Percentiles rank a stretch among this genome's conserved stretches.
Conservation (phyloP, 1,140 invertebrate genomes). For the Tetramorium alpestre region DNA sequence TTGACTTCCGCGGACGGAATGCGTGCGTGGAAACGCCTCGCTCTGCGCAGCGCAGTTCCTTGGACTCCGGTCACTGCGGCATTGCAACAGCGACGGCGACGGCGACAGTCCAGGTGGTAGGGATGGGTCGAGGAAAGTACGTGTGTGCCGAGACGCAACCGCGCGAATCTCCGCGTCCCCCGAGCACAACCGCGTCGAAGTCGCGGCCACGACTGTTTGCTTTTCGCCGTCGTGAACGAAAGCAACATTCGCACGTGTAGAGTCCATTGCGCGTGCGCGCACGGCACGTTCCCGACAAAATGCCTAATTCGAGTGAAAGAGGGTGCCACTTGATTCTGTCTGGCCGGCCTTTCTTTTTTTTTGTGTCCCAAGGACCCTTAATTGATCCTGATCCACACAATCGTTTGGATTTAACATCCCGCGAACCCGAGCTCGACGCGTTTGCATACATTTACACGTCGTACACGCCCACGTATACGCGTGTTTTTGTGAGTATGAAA, state of each 20-base stretch:
- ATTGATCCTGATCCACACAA: no score
- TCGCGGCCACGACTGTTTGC: conserved; percentile 57
- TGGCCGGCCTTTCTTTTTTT: not conserved
- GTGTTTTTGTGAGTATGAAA: no score
- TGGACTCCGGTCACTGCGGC: conserved; percentile 40
- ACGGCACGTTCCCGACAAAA: not conserved
- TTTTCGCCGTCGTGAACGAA: not conserved
- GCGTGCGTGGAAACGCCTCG: conserved; percentile 19
- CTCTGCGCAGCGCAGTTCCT: conserved; percentile 8
- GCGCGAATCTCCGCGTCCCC: conserved; percentile 4
- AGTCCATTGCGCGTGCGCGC: conserved; percentile 6
- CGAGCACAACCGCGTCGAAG: conserved; percentile 19
- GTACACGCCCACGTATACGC: no score
- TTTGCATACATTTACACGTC: no score
- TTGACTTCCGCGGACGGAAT: not conserved
- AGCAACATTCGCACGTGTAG: conserved; percentile 8
- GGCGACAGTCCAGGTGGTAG: not conserved
- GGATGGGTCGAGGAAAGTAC: conserved; percentile 51
- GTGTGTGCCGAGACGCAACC: not conserved
- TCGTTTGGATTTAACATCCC: no score
- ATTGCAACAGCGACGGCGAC: conserved; percentile 31
- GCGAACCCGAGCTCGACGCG: no score
- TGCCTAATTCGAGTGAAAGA: conserved; percentile 13
- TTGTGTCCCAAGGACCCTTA: no score
- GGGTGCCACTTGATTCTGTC: not conserved